Conservation (phyloP, 2,888 invertebrate species). For the Agonopterix arenella region DNA sequence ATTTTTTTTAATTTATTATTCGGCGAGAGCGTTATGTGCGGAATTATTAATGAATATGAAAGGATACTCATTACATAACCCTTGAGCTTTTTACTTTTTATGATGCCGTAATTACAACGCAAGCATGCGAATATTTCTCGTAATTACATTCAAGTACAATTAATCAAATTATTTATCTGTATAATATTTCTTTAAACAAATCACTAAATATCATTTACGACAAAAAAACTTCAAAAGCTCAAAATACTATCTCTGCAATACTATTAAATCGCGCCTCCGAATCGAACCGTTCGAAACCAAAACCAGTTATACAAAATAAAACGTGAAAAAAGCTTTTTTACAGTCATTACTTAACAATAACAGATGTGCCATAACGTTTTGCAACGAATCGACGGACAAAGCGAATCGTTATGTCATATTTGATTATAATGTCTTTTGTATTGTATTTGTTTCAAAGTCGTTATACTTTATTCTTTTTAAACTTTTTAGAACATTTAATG, state of each 20-base stretch:
- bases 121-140: background rate
- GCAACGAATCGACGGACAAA: slow-evolving; percentile 19
- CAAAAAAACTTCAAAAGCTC: no score
- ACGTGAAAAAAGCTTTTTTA: slow-evolving; percentile 18
- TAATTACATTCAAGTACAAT: no score
- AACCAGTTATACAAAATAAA: slow-evolving; percentile 30
- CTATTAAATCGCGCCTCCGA: no score
- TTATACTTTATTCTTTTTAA: background rate
- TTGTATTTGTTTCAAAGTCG: background rate
- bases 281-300: background rate
- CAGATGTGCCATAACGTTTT: slow-evolving; percentile 23
- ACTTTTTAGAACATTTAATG: no score
- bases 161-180: no score
- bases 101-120: slow-evolving; percentile 14
- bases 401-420: slow-evolving; percentile 8
- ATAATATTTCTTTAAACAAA: no score
- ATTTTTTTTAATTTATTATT: slow-evolving; percentile 42
- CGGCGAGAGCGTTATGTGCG: slow-evolving; percentile 40
- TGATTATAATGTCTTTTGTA: background rate
- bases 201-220: no score
- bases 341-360: slow-evolving; percentile 25
- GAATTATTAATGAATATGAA: slow-evolving; percentile 31
- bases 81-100: slow-evolving; percentile 33
- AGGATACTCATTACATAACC: slow-evolving; percentile 44
- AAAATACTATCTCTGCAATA: no score